Base-by-base conservation (phyloP, 2,113 vertebrate species). In the Gymnobelideus leadbeateri region DNA sequence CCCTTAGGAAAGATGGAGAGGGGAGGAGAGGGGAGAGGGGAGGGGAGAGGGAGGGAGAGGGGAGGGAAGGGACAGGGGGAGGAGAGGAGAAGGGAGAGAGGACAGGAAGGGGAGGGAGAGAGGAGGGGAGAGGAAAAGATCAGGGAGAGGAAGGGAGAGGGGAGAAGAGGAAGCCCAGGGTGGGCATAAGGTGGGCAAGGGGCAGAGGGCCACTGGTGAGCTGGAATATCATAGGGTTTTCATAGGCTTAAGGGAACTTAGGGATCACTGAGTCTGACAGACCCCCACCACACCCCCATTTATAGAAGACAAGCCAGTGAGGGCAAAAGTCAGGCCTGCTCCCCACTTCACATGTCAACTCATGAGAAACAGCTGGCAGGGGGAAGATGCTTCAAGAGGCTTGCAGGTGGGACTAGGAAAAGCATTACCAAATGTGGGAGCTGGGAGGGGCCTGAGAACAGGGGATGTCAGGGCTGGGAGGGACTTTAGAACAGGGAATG, bases 161-260 rank as follows among this genome's bases (percentile, higher is more conserved):
- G 37, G 23, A 54, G 68, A 47, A 93, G 96, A 91, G 91, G 25
- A 37, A 68, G 47, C 25, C 90, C 46, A 19, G 91, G 91, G 50
- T 0, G 3, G 31, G 89, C 53, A 91, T 49, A 37, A 0, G 84
- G 50, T 24, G 9, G 51, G 16, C 46, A 21, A 0, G 24, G 26
- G 4, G n/a, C 11, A n/a, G 46, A 16, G 19, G 0, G 16, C 11
- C 37, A 3, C 52, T 2, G 14, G 0, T 2, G 91, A n/a, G n/a
- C 21, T 31, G 10, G 37, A 37, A 43, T 50, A 92, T 14, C 28
- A 19, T 49, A 10, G 10, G 54, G 57, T 61, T 12, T 49, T 61
- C 11, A 61, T 0, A 12, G 57, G 28, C 28, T 61, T 61, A 61
- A 61, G 57, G 57, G 28, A 61, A 61, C 28, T 61, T 31, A 31